Conservation (phyloP, 92 coral and sea anemone genomes). For the Plumapathes pennacea region DNA sequence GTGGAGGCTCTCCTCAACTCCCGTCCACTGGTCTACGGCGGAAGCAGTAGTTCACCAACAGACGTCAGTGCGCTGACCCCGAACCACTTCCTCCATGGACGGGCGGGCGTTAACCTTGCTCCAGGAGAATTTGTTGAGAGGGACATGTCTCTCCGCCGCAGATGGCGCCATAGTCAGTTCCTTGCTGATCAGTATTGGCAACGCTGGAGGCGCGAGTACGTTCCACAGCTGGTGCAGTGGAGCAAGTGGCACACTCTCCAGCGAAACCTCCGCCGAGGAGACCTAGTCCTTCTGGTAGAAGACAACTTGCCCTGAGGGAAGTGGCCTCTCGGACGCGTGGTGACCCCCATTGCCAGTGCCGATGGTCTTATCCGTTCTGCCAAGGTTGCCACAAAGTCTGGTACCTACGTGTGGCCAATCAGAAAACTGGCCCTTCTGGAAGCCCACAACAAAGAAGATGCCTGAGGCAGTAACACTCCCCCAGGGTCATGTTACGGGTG, state of each 20-base stretch:
- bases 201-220: slow-evolving; percentile 13
- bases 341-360: neutral
- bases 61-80: neutral
- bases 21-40: slow-evolving; percentile 7
- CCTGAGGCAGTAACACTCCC: too few species aligned
- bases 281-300: slow-evolving; percentile 5
- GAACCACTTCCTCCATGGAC: slow-evolving; percentile 14
- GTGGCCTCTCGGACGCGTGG: slow-evolving; percentile 7
- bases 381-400: neutral
- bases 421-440: slow-evolving; percentile 7
- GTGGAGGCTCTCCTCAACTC: slow-evolving; percentile 7
- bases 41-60: slow-evolving; percentile 2
- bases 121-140: neutral
- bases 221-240: neutral
- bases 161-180: slow-evolving; percentile 4
- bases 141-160: neutral
- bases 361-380: slow-evolving; percentile 7
- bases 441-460: too few species aligned
- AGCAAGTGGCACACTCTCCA: slow-evolving; percentile 4
- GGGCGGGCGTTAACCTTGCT: slow-evolving; percentile 1
- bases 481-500: too few species aligned
- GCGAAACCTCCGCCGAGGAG: slow-evolving; percentile 3
- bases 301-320: neutral
- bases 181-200: neutral
- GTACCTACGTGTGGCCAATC: slow-evolving; percentile 2